These are phyloP conservation scores for Platyscapa corneri DNA, from an alignment of 1,140 invertebrate species.

Conservation along the genomic window DNA sequence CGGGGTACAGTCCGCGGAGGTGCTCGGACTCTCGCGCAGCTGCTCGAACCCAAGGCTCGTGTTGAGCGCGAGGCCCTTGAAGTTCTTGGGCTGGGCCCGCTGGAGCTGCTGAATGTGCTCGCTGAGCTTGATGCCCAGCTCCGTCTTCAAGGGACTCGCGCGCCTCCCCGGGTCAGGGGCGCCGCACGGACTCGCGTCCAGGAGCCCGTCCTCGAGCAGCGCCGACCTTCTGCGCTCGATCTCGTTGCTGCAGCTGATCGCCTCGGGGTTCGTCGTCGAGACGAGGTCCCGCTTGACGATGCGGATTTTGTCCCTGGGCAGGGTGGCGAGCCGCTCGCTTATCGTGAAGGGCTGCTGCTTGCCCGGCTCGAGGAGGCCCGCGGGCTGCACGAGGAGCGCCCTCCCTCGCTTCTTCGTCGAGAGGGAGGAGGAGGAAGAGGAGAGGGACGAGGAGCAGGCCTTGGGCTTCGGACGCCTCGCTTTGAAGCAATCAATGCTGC, in stretches of 20 bases:
- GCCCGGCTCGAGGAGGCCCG: conserved; percentile 18
- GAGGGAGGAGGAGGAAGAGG: not conserved
- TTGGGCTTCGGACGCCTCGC: conserved; percentile 18
- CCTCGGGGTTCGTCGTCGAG: conserved; percentile 82
- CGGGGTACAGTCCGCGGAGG: conserved; percentile 46
- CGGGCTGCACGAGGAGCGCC: not conserved
- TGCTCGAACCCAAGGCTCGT: conserved; percentile 61
- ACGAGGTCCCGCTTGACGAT: conserved; percentile 81
- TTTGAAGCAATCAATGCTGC: conserved; percentile 66
- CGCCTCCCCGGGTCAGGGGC: conserved; percentile 19
- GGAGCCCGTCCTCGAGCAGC: not conserved
- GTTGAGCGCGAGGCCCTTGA: conserved; percentile 71
- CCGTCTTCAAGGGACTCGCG: conserved; percentile 54
- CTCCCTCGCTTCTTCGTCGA: not conserved
- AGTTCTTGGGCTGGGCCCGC: conserved; percentile 64
- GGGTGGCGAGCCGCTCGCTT: conserved; percentile 56
- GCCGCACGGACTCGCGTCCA: too few species aligned
- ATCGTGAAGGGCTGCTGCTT: conserved; percentile 67
- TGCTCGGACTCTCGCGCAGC: conserved; percentile 58
- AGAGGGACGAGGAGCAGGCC: not conserved
- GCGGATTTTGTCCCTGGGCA: conserved; percentile 4
- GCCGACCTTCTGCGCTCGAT: conserved; percentile 61
- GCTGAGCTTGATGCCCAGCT: conserved; percentile 59
- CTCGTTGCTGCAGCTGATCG: conserved; percentile 75
- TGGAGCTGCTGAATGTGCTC: conserved; percentile 64